A percentile compares a stretch with the other conserved stretches of the same genome.
These are phyloP conservation scores for Drosophila elegans DNA, from an alignment of 1,140 invertebrate genomes.

Conservation along the genomic window DNA sequence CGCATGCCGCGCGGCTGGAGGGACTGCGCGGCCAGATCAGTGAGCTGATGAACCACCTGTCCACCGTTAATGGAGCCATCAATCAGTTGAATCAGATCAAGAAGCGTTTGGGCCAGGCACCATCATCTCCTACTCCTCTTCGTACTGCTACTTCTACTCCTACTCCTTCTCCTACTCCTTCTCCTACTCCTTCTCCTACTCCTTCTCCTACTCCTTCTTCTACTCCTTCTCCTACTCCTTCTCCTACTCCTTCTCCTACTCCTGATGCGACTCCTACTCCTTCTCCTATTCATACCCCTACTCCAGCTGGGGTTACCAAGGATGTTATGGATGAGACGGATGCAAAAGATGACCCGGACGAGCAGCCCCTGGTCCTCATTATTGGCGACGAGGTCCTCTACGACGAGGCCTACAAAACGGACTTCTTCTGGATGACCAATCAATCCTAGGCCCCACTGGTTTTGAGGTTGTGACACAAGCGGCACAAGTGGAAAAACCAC, in stretches of 20 bases:
- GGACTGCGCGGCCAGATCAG: too few relatives aligned
- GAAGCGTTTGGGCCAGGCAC: neutral
- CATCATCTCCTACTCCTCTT: too few relatives aligned
- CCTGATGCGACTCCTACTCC: too few relatives aligned
- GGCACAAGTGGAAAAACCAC: neutral
- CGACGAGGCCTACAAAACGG: constrained; percentile 21
- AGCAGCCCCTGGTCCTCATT: constrained; percentile 10
- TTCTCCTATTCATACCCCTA: too few relatives aligned
- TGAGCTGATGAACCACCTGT: too few relatives aligned
- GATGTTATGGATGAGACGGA: too few relatives aligned
- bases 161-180: neutral
- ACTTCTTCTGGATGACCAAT: constrained; percentile 5
- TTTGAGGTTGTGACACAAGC: neutral
- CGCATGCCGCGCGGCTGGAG: too few relatives aligned
- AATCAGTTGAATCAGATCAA: neutral
- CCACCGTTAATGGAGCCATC: neutral
- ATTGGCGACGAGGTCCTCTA: constrained; percentile 25
- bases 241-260: too few relatives aligned
- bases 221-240: too few relatives aligned
- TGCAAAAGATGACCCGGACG: too few relatives aligned
- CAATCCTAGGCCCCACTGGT: neutral
- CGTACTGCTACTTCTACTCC: too few relatives aligned
- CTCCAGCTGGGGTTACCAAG: too few relatives aligned
- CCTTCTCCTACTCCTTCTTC: neutral
- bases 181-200: neutral